Evolutionary conservation across 2,888 invertebrate genomes (phyloP).

Genomic region (Athetis lepigone): DNA sequence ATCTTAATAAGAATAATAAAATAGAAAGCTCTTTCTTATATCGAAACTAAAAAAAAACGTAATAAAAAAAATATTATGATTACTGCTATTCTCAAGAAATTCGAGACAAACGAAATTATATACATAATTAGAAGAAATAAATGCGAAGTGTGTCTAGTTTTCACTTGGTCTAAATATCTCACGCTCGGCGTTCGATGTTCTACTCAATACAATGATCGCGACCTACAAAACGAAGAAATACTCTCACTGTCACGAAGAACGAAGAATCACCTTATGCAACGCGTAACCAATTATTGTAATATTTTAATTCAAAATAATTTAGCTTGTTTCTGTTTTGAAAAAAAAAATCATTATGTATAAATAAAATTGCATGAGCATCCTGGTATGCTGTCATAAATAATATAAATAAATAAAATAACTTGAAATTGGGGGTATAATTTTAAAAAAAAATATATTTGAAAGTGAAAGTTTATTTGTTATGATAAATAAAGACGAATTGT

Average conservation of each 20-base stretch:
- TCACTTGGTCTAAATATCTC: constrained; percentile 77
- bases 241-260: constrained; percentile 82
- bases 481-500: background rate
- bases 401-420: background rate
- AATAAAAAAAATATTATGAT: background rate
- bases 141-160: constrained; percentile 67
- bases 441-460: background rate
- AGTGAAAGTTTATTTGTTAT: background rate
- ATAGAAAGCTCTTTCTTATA: no score
- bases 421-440: no score
- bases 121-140: constrained; percentile 36
- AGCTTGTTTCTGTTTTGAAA: constrained; percentile 26
- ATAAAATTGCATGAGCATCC: background rate
- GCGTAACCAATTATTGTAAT: constrained; percentile 51
- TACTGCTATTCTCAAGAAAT: background rate
- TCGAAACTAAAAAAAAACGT: no score
- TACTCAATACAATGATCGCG: constrained; percentile 75
- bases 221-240: constrained; percentile 84
- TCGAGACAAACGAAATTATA: constrained; percentile 10
- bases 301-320: constrained; percentile 25
- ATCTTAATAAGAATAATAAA: no score
- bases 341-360: constrained; percentile 1
- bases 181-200: constrained; percentile 62
- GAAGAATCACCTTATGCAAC: constrained; percentile 65
- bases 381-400: background rate